Conservation (phyloP, 2,888 invertebrate species). For the Phyllotreta cruciferae region DNA sequence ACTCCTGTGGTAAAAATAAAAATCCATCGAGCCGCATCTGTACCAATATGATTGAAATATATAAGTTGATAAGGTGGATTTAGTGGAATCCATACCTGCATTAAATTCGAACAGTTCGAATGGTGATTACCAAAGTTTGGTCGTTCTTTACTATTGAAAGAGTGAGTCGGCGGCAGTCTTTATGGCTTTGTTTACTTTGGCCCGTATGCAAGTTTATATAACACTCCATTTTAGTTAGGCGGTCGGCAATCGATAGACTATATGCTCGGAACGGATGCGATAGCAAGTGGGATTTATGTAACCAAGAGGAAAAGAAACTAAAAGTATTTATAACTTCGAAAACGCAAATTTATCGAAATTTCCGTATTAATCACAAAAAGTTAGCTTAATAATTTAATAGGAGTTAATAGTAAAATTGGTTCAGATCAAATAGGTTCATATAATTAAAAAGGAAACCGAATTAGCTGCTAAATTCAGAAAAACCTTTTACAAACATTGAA, state of each 20-base stretch:
- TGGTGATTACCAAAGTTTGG: slow-evolving; percentile 58
- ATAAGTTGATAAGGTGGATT: slow-evolving; percentile 47
- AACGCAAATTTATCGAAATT: no score
- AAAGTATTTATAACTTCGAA: slow-evolving; percentile 23
- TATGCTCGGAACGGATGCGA: slow-evolving; percentile 38
- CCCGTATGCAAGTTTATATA: slow-evolving; percentile 55
- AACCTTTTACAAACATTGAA: slow-evolving; percentile 14
- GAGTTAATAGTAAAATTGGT: not conserved
- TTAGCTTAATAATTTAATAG: no score
- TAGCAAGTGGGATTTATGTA: slow-evolving; percentile 31
- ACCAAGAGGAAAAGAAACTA: slow-evolving; percentile 19
- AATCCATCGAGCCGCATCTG: slow-evolving; percentile 18
- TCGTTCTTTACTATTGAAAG: slow-evolving; percentile 55
- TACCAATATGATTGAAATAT: slow-evolving; percentile 43
- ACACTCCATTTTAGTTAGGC: slow-evolving; percentile 50
- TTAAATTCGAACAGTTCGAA: slow-evolving; percentile 50
- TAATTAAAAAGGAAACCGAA: slow-evolving; percentile 10
- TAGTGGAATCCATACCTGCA: slow-evolving; percentile 50
- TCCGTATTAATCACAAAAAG: no score
- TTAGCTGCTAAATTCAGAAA: slow-evolving; percentile 11
- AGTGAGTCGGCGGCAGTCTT: slow-evolving; percentile 54
- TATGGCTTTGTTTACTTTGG: slow-evolving; percentile 59
- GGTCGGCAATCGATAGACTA: slow-evolving; percentile 33
- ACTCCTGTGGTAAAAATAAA: not conserved
- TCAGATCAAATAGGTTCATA: slow-evolving; percentile 8